These are phyloP conservation scores for Nothura maculosa DNA, from an alignment of 2,797 vertebrate genomes.

Conservation along the genomic window DNA sequence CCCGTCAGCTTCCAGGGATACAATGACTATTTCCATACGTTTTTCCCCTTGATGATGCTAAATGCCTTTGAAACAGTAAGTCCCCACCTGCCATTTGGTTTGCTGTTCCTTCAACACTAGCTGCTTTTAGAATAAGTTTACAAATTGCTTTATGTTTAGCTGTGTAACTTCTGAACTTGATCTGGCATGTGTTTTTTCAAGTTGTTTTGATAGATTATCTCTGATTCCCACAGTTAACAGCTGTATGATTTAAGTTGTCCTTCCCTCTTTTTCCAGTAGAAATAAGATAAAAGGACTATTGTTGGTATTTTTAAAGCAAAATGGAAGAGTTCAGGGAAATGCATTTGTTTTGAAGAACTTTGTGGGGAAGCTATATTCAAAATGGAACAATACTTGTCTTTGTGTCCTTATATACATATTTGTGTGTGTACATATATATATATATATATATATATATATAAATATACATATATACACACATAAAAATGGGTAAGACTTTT, in stretches of 20 bases:
- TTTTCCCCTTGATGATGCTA: conserved; percentile 86
- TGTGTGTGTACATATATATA: neutral
- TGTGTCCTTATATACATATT: too few relatives aligned
- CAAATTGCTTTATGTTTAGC: neutral
- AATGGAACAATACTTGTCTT: fast-evolving
- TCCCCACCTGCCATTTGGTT: neutral
- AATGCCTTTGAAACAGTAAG: conserved; percentile 90
- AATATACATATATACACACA: neutral
- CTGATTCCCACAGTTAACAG: neutral
- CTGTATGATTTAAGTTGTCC: neutral
- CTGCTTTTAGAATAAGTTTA: neutral
- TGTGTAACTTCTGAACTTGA: neutral
- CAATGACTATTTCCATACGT: conserved; percentile 83
- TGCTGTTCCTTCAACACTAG: neutral
- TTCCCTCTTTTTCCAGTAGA: neutral
- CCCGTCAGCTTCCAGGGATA: conserved; percentile 80
- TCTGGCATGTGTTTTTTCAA: neutral
- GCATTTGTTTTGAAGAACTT: neutral
- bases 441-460: neutral
- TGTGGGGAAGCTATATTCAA: neutral
- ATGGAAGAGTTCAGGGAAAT: neutral
- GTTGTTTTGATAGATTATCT: neutral
- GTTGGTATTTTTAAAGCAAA: neutral
- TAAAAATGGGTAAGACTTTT: neutral
- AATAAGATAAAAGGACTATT: neutral